phyloP scores from a whole-genome alignment of 2,113 vertebrate species.

The Anser brachyrhynchus region DNA sequence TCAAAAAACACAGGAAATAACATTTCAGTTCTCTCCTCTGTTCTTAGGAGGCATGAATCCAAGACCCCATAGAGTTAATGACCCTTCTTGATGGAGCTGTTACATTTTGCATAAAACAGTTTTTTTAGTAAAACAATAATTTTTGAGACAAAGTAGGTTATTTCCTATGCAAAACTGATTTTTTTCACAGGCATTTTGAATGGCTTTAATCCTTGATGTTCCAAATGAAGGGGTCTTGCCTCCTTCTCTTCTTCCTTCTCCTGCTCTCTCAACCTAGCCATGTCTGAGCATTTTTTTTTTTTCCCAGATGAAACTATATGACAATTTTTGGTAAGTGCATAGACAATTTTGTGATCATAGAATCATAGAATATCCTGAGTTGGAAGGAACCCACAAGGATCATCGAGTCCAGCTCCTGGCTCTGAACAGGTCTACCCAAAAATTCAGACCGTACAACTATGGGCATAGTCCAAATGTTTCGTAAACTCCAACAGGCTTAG shows the following conservation, averaged over 20 bases:
- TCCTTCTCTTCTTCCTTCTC: not conserved
- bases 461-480: no score
- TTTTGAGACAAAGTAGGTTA: not conserved
- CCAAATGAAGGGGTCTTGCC: not conserved
- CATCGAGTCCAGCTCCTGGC: no score
- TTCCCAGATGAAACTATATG: not conserved
- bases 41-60: not conserved
- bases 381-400: no score
- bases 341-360: fast-evolving
- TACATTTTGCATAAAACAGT: not conserved
- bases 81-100: not conserved
- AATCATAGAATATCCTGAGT: no score
- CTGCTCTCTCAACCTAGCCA: not conserved
- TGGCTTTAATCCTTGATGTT: not conserved
- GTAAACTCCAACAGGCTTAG: no score
- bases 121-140: not conserved
- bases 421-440: no score
- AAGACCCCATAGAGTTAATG: not conserved
- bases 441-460: no score
- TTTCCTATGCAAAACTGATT: not conserved
- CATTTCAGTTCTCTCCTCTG: not conserved
- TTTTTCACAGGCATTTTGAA: not conserved
- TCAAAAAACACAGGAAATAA: not conserved
- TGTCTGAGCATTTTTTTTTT: not conserved
- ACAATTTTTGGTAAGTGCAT: not conserved